phyloP scores from a whole-genome alignment of 2,113 vertebrate species.

The Pipra filicauda region DNA sequence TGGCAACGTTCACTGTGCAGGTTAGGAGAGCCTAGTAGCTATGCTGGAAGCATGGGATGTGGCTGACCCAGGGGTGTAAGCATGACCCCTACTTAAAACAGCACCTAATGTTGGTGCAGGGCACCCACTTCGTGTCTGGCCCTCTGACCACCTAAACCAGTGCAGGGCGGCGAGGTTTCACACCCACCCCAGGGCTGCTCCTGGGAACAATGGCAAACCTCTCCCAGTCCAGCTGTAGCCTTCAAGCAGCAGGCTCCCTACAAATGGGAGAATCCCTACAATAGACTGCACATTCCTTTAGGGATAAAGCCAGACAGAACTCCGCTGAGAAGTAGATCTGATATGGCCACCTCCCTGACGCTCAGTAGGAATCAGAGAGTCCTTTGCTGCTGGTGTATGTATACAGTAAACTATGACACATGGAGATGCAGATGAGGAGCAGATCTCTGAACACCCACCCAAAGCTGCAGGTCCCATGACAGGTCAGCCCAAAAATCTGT shows the following conservation, averaged over 20 bases:
- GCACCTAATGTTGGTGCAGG: background rate
- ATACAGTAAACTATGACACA: background rate
- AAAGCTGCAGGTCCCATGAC: background rate
- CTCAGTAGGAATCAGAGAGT: background rate
- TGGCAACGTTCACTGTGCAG: background rate
- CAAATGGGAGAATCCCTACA: accelerated
- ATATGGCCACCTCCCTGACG: accelerated
- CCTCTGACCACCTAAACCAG: background rate
- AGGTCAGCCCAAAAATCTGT: background rate
- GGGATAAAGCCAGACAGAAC: too few relatives aligned
- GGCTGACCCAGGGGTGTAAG: background rate
- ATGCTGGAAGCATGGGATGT: background rate
- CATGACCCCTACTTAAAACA: background rate
- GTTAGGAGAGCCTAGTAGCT: background rate
- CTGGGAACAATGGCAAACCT: background rate
- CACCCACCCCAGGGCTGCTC: background rate
- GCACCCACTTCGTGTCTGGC: accelerated
- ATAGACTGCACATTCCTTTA: accelerated
- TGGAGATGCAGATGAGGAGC: accelerated
- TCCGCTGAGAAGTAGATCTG: background rate
- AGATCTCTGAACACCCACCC: background rate
- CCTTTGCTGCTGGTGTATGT: too few relatives aligned
- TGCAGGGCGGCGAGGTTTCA: accelerated
- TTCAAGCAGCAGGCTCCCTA: background rate
- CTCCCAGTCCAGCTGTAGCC: background rate